phyloP scores from a whole-genome alignment of 2,888 invertebrate species.

The Trissonchulus latispiculum region DNA sequence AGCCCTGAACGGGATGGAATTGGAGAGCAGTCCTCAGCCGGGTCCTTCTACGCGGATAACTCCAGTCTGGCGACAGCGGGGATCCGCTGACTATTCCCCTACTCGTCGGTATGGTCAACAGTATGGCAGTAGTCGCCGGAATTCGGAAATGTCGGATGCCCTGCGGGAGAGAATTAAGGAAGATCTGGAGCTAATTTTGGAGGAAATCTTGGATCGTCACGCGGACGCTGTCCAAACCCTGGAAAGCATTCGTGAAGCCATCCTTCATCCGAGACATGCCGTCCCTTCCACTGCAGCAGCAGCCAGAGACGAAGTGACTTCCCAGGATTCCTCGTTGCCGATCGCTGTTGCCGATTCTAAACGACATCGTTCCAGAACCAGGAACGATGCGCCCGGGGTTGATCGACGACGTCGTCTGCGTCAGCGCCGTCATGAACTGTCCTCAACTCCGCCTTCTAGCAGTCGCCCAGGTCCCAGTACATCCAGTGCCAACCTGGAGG shows the following conservation, averaged over 20 bases:
- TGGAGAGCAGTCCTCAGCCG: not conserved
- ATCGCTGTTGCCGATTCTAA: not conserved
- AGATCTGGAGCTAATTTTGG: constrained; percentile 31
- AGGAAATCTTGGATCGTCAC: constrained; percentile 41
- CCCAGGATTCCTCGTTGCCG: not conserved
- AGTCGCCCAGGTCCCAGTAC: not conserved
- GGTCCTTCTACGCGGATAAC: not conserved
- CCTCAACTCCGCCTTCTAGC: not conserved
- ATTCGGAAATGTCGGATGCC: not conserved
- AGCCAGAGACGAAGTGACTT: not conserved
- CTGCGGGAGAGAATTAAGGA: constrained; percentile 1
- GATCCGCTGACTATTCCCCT: not conserved
- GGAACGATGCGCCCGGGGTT: not conserved
- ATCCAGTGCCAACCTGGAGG: not conserved
- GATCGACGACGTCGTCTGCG: not conserved
- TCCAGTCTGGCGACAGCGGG: not conserved
- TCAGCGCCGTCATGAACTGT: not conserved
- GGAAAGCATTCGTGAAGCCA: constrained; percentile 34
- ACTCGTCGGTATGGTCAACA: not conserved
- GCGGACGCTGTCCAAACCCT: constrained; percentile 41
- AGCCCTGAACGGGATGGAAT: not conserved
- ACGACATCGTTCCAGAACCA: not conserved
- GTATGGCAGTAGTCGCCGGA: not conserved
- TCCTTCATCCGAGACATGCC: not conserved
- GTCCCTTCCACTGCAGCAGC: too few relatives aligned